Percentiles rank a stretch among this genome's conserved stretches.
These are phyloP conservation scores for Mustela lutreola DNA, from an alignment of 2,113 vertebrate species.

Conservation along the genomic window DNA sequence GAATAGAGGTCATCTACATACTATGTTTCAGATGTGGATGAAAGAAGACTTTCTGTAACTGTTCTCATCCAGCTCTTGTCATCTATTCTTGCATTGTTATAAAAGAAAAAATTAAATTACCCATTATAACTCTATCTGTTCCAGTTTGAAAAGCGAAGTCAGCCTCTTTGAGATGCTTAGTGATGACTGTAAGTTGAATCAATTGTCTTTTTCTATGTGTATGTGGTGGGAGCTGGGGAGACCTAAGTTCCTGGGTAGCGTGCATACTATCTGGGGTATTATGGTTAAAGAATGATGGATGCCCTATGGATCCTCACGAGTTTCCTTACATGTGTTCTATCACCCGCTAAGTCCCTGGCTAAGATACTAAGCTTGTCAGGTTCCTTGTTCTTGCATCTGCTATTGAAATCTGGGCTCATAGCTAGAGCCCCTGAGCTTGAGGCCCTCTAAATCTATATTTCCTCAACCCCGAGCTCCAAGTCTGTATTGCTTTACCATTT, in stretches of 20 bases:
- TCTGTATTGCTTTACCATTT: neutral
- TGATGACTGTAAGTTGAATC: neutral
- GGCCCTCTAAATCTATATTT: neutral
- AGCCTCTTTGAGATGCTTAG: neutral
- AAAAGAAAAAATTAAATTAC: neutral
- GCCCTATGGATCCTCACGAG: neutral
- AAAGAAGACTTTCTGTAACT: slow-evolving; percentile 12
- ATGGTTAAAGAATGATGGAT: neutral
- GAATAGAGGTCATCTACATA: neutral
- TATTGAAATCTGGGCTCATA: neutral
- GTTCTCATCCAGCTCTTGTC: neutral
- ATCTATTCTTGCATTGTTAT: neutral
- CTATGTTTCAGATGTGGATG: neutral
- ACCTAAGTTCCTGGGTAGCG: neutral
- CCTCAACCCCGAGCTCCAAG: neutral
- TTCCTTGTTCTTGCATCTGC: neutral
- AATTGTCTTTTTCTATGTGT: neutral
- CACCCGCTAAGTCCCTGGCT: neutral
- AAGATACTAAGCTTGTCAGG: neutral
- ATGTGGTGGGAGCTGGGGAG: neutral
- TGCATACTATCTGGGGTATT: neutral
- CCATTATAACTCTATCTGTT: neutral
- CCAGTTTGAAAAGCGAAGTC: neutral
- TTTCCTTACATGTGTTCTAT: neutral
- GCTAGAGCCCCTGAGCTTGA: neutral